Conservation (phyloP, 2,888 invertebrate species). For the Habroteleia sp. region DNA sequence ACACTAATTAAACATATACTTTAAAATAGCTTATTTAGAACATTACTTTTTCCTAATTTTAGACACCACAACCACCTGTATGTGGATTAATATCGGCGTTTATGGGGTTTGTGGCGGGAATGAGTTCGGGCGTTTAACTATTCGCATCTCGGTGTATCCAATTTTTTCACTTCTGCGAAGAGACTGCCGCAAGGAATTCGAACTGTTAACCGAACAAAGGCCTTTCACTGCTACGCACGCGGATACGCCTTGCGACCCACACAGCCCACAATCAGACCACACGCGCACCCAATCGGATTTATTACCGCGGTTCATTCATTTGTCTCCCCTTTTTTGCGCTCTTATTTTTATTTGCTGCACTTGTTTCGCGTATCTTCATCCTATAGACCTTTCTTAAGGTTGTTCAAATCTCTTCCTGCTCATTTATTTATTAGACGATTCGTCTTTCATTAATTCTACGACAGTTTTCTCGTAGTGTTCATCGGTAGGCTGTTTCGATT, state of each 20-base stretch:
- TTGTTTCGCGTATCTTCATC: conserved; percentile 19
- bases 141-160: conserved; percentile 50
- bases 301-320: conserved; percentile 50
- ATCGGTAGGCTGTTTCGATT: too few species aligned
- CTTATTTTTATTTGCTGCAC: conserved; percentile 17
- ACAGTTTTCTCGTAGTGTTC: too few species aligned
- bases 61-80: too few species aligned
- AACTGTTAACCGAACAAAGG: conserved; percentile 70
- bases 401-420: too few species aligned
- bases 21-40: too few species aligned
- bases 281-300: conserved; percentile 57
- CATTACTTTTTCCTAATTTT: too few species aligned
- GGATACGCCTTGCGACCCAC: conserved; percentile 67
- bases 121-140: conserved; percentile 40
- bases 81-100: too few species aligned
- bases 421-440: too few species aligned
- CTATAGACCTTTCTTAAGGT: too few species aligned
- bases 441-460: too few species aligned
- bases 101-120: conserved; percentile 27
- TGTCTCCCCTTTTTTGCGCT: background rate
- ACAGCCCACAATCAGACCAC: conserved; percentile 61
- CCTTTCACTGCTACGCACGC: conserved; percentile 72
- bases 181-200: conserved; percentile 55
- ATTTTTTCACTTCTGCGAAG: conserved; percentile 64
- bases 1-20: too few species aligned